A percentile compares a stretch with the other conserved stretches of the same genome.
phyloP scores from a whole-genome alignment of 2,888 invertebrate genomes.

The Sialis fuliginosa region DNA sequence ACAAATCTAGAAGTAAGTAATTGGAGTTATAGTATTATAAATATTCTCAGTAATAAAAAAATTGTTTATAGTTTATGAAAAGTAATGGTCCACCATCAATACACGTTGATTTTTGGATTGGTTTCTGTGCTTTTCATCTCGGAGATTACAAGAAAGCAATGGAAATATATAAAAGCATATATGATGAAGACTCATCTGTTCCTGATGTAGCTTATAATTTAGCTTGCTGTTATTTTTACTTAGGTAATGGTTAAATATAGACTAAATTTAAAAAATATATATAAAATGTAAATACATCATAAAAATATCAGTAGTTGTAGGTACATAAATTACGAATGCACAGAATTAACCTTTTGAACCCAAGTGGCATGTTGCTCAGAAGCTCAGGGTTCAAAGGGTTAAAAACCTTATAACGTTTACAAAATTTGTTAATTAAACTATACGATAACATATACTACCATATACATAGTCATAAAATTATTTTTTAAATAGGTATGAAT shows the following conservation, averaged over 20 bases:
- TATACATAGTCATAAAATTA: not conserved
- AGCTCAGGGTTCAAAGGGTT: no score
- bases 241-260: constrained; percentile 43
- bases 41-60: constrained; percentile 5
- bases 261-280: no score
- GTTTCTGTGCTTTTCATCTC: constrained; percentile 89
- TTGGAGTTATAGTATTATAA: constrained; percentile 2
- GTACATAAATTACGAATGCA: no score
- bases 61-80: constrained; percentile 31
- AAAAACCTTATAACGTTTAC: no score
- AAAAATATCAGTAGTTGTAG: no score
- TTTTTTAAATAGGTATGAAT: constrained; percentile 41
- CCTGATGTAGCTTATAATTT: constrained; percentile 58
- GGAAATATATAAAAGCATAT: constrained; percentile 44
- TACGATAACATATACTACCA: not conserved
- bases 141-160: constrained; percentile 80
- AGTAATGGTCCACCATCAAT: constrained; percentile 27
- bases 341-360: no score
- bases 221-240: constrained; percentile 89
- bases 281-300: no score
- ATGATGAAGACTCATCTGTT: constrained; percentile 31
- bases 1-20: constrained; percentile 70
- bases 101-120: constrained; percentile 70
- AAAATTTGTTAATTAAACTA: no score
- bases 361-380: no score